Evolutionary conservation across 2,888 invertebrate species (phyloP).

Genomic region (Xestia xanthographa): DNA sequence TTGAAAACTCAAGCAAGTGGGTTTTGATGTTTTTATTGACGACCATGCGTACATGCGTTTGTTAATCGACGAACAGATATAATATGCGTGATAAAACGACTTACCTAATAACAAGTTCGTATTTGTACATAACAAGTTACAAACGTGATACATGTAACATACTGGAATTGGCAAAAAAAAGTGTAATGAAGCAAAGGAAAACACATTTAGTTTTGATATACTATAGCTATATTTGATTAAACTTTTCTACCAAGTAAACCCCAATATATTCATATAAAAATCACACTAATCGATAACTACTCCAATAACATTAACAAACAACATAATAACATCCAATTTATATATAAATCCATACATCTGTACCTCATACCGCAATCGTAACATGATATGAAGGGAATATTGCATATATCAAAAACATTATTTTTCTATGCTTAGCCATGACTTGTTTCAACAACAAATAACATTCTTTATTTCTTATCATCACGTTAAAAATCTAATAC

Average conservation of each 20-base stretch:
- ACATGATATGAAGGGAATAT: conserved; percentile 87
- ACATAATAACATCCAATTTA: conserved; percentile 84
- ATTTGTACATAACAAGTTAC: conserved; percentile 60
- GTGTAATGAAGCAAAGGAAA: conserved; percentile 75
- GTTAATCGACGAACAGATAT: conserved; percentile 68
- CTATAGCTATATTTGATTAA: conserved; percentile 89
- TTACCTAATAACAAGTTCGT: conserved; percentile 77
- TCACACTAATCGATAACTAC: conserved; percentile 89
- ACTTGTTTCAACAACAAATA: conserved; percentile 85
- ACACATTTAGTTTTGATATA: conserved; percentile 77
- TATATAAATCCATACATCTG: conserved; percentile 81
- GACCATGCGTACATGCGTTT: conserved; percentile 83
- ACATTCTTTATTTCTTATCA: conserved; percentile 81
- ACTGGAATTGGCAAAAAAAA: conserved; percentile 60
- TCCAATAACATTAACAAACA: conserved; percentile 90
- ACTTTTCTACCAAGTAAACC: conserved; percentile 90
- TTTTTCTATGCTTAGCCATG: conserved; percentile 82
- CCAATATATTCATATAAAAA: conserved; percentile 91
- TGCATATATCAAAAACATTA: conserved; percentile 79
- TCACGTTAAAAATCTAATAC: conserved; percentile 89
- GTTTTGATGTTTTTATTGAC: conserved; percentile 62
- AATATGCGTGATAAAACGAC: conserved; percentile 72
- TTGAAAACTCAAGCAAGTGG: conserved; percentile 79
- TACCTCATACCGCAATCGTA: conserved; percentile 80
- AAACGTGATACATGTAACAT: conserved; percentile 57